Base-by-base conservation (phyloP, 2,888 invertebrate genomes). In the Sympetrum striolatum region DNA sequence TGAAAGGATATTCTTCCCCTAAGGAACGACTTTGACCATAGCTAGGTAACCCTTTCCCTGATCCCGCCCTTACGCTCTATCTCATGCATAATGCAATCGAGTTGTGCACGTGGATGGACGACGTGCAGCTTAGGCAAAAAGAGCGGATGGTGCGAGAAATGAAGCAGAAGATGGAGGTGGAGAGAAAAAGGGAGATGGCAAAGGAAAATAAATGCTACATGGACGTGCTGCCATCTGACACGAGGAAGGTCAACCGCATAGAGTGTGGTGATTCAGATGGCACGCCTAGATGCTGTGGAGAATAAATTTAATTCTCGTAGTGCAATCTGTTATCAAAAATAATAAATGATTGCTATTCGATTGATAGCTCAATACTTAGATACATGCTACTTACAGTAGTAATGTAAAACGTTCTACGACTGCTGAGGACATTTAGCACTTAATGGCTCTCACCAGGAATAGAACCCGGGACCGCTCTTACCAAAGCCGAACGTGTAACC, bases 221-320 rank as follows among this genome's bases (percentile, higher is more conserved):
- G 37, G 60, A 86, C 60, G 86, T 86, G 86, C 86, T 86, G 48
- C 60, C 86, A 86, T 37, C 86, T 86, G 37, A 22, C 37, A 60
- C 14, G 22, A 25, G 60, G 35, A 60, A 86, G 60, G 60, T 14
- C 37, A 37, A 86, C 37, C 60, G 37, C 39, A 60, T 86, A 37
- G 22, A 86, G 60, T 35, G 58, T 18, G 53, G 53, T 53, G 53
- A 53, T 53, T 53, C 53, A 53, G 53, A 3, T 18, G 1, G 5
- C 18, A 44, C 10, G 2, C 39, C 4, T 44, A 44, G 44, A 15
- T 18, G 18, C 18, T 18, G 4, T 3, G 53, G 53, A 53, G 53
- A 3, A 53, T 15, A 53, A 53, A 18, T 53, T 5, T 14, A 18
- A 53, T 53, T n/a, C n/a, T n/a, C n/a, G n/a, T n/a, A n/a, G 18